Evolutionary conservation across 2,888 invertebrate species (phyloP).

Genomic region (Lycia hirtaria): DNA sequence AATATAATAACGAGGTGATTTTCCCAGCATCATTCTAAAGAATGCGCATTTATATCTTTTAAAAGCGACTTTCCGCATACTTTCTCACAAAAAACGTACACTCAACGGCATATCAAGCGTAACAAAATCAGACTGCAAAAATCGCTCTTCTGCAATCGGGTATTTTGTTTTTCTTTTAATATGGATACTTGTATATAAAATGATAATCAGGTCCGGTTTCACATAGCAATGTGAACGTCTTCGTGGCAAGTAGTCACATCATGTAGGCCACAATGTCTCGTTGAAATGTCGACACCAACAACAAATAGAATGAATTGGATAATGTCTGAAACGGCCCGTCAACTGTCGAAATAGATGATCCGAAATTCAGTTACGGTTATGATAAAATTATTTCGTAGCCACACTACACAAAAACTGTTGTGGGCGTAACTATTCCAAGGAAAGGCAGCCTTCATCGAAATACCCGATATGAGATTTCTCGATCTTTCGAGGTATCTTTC

Average conservation of each 20-base stretch:
- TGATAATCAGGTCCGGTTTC: slow-evolving; percentile 11
- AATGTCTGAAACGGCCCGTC: slow-evolving; percentile 5
- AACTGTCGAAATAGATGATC: neutral
- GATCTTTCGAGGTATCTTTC: no score
- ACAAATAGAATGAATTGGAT: slow-evolving; percentile 9
- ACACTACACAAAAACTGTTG: neutral
- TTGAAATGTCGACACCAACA: slow-evolving; percentile 15
- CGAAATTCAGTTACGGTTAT: neutral
- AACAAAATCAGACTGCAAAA: no score
- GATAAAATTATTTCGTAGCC: neutral
- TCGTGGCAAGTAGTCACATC: slow-evolving; percentile 22
- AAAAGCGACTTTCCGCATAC: no score
- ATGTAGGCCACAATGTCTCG: slow-evolving; percentile 27
- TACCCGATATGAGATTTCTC: no score
- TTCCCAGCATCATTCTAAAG: no score
- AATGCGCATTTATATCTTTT: no score
- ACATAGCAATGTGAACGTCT: slow-evolving; percentile 16
- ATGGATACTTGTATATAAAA: neutral
- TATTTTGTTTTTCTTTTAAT: neutral
- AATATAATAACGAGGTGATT: no score
- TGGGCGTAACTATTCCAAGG: neutral
- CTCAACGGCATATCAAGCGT: no score
- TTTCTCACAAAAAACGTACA: no score
- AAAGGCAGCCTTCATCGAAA: neutral
- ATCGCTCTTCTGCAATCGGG: no score